Evolutionary conservation across 2,888 invertebrate species (phyloP).

Genomic region (Carcina quercana): DNA sequence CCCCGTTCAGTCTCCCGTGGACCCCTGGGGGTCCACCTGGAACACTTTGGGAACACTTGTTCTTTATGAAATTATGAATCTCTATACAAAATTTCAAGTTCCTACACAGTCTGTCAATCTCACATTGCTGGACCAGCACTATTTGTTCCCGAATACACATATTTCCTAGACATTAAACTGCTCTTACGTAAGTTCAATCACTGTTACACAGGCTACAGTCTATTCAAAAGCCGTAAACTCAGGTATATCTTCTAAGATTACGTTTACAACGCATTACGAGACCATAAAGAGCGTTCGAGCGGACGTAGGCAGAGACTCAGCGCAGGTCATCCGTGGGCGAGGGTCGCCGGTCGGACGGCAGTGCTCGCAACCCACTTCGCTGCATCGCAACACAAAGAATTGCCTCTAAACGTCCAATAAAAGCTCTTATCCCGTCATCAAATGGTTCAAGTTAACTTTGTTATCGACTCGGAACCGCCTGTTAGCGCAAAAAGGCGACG

Average conservation of each 20-base stretch:
- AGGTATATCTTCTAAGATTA: constrained; percentile 46
- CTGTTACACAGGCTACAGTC: constrained; percentile 29
- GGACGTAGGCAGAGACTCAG: constrained; percentile 35
- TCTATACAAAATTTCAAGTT: too few species aligned
- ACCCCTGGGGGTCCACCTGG: too few species aligned
- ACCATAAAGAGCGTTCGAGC: constrained; percentile 37
- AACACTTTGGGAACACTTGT: too few species aligned
- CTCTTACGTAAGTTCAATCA: constrained; percentile 31
- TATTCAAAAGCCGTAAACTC: constrained; percentile 43
- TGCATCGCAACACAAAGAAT: constrained; percentile 1
- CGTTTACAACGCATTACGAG: constrained; percentile 43
- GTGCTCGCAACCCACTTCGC: not conserved
- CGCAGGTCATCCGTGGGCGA: constrained; percentile 36
- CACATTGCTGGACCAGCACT: too few species aligned
- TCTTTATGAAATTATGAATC: too few species aligned
- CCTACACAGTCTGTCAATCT: too few species aligned
- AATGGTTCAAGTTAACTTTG: constrained; percentile 13
- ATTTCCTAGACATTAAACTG: constrained; percentile 36
- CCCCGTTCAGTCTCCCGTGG: too few species aligned
- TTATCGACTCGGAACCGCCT: constrained; percentile 5
- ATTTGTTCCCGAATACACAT: too few species aligned
- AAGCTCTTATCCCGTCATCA: constrained; percentile 14
- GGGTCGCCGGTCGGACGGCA: constrained; percentile 17
- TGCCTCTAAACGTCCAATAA: constrained; percentile 2
- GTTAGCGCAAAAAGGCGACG: constrained; percentile 3